phyloP scores from a whole-genome alignment of 2,797 vertebrate species.

The Pygocentrus nattereri region DNA sequence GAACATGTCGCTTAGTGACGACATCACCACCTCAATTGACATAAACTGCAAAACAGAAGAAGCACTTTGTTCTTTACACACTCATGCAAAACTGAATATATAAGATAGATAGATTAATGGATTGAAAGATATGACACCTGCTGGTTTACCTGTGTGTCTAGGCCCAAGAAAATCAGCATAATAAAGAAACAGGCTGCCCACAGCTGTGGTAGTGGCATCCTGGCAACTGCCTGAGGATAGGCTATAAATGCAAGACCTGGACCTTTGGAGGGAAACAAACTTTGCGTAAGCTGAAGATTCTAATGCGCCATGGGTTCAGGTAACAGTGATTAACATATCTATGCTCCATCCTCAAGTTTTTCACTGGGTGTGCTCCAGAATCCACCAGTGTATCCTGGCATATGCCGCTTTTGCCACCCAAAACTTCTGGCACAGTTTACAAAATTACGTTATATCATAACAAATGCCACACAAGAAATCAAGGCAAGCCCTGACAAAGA shows the following conservation, averaged over 20 bases:
- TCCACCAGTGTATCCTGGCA: no score
- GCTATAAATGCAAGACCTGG: constrained; percentile 70
- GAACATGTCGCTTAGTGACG: constrained; percentile 7
- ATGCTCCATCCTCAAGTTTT: background rate
- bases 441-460: no score
- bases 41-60: constrained; percentile 63
- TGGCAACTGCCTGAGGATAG: constrained; percentile 70
- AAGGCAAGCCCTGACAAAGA: no score
- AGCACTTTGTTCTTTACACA: background rate
- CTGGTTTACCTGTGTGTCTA: constrained; percentile 84
- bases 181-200: constrained; percentile 71
- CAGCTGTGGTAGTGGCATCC: constrained; percentile 69
- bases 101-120: no score
- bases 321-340: background rate
- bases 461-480: no score
- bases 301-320: background rate
- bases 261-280: constrained; percentile 53
- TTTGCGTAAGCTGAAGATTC: no score
- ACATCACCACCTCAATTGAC: constrained; percentile 58
- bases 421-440: no score
- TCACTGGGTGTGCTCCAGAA: no score
- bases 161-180: constrained; percentile 70
- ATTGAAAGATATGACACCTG: background rate
- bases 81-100: background rate
- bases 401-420: no score